phyloP scores from a whole-genome alignment of 2,888 invertebrate genomes.

The Cataglyphis rosenhaueri region DNA sequence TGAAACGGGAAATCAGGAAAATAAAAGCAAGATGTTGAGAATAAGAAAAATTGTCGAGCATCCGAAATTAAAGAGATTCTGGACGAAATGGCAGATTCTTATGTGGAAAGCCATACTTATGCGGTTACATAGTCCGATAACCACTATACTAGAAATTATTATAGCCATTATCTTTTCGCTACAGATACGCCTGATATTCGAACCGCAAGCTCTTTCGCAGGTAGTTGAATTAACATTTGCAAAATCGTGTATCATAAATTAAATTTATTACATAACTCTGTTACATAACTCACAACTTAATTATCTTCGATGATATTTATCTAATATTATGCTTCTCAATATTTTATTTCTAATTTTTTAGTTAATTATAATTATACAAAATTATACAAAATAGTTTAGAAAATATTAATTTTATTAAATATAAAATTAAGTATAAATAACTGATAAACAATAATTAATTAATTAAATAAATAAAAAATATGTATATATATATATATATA shows the following conservation, averaged over 20 bases:
- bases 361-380: neutral
- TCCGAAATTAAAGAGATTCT: constrained; percentile 28
- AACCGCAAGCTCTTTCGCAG: constrained; percentile 61
- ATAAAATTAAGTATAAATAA: neutral
- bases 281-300: neutral
- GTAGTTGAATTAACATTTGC: constrained; percentile 36
- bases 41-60: neutral
- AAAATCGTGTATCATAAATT: neutral
- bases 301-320: neutral
- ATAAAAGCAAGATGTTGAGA: neutral
- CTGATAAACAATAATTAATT: neutral
- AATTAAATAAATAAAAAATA: neutral
- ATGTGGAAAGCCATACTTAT: constrained; percentile 68
- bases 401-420: neutral
- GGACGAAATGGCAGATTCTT: constrained; percentile 54
- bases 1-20: neutral
- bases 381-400: neutral
- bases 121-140: constrained; percentile 57
- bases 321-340: neutral
- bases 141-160: constrained; percentile 60
- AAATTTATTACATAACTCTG: neutral
- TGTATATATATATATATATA: neutral
- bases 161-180: constrained; percentile 64
- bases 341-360: neutral
- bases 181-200: constrained; percentile 71